phyloP scores from a whole-genome alignment of 2,797 vertebrate genomes.

The Falco naumanni region DNA sequence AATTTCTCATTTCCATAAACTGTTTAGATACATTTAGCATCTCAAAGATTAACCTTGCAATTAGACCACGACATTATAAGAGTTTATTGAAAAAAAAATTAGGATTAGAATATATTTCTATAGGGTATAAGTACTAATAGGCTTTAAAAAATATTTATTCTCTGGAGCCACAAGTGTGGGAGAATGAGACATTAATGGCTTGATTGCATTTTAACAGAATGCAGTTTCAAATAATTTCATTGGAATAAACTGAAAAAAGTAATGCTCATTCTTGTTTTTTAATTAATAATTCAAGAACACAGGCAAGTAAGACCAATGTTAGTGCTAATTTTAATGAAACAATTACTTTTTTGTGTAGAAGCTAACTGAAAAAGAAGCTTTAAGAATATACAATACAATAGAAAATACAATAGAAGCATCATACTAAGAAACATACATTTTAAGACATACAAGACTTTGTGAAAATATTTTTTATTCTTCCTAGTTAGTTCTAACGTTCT shows the following conservation, averaged over 20 bases:
- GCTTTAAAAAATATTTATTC: not conserved
- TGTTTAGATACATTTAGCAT: constrained; percentile 11
- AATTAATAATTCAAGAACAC: not conserved
- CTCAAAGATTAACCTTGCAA: constrained; percentile 39
- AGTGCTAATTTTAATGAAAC: not conserved
- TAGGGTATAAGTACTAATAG: not conserved
- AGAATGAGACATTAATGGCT: not conserved
- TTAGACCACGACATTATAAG: not conserved
- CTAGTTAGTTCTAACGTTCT: not conserved
- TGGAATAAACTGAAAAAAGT: not conserved
- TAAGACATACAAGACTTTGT: not conserved
- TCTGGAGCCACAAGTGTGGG: not conserved
- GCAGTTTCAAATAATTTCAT: not conserved
- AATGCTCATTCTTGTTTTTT: not conserved
- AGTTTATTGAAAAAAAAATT: constrained; percentile 36
- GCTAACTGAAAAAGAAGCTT: not conserved
- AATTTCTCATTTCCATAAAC: constrained; percentile 38
- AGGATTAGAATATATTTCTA: constrained; percentile 11
- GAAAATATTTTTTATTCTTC: not conserved
- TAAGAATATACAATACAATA: not conserved
- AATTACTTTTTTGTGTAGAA: not conserved
- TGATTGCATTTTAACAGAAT: not conserved
- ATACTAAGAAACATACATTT: not conserved
- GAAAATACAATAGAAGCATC: not conserved
- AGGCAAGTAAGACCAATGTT: not conserved